Evolutionary conservation across 2,888 invertebrate genomes (phyloP).

Genomic region (Chaitophorus viminalis): DNA sequence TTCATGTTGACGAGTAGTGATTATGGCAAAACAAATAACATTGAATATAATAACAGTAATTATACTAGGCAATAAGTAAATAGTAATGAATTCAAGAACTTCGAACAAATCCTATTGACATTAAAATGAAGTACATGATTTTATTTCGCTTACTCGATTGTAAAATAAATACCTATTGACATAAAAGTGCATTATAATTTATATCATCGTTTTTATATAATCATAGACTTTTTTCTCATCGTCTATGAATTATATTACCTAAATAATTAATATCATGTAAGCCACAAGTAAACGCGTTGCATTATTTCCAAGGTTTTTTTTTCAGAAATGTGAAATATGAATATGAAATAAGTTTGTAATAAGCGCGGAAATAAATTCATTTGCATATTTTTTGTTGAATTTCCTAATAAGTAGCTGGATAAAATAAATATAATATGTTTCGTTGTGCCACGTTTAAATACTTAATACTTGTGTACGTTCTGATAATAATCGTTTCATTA

Average conservation of each 20-base stretch:
- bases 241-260: too few species aligned
- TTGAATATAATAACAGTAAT: too few species aligned
- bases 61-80: neutral
- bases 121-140: neutral
- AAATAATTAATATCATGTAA: neutral
- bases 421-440: constrained; percentile 25
- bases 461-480: neutral
- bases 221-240: neutral
- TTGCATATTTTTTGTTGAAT: constrained; percentile 4
- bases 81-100: neutral
- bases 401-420: constrained; percentile 7
- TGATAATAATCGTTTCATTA: neutral
- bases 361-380: constrained; percentile 10
- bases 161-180: neutral
- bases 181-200: neutral
- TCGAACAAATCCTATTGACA: neutral
- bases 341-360: neutral
- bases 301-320: constrained; percentile 17
- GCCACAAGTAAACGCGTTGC: neutral
- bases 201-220: too few species aligned
- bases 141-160: neutral
- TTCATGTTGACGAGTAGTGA: neutral
- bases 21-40: neutral
- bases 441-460: neutral
- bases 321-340: neutral